Conservation (phyloP, 2,888 invertebrate genomes). For the Lordiphosa fenestrarum region DNA sequence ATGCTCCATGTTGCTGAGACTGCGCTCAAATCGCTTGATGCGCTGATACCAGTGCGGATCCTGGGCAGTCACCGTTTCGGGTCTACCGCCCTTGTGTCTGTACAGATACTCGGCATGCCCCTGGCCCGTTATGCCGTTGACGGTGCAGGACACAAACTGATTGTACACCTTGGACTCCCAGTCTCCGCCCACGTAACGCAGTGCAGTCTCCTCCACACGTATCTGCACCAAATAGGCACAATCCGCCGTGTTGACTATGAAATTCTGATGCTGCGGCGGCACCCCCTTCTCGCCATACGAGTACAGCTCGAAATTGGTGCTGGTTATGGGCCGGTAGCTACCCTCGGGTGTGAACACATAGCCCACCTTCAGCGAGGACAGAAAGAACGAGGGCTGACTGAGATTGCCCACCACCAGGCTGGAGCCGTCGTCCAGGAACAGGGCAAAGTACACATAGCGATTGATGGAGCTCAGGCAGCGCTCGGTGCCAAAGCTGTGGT, state of each 20-base stretch:
- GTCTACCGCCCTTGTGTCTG: conserved; percentile 82
- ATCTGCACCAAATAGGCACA: conserved; percentile 83
- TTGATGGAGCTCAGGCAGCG: conserved; percentile 89
- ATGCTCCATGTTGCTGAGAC: conserved; percentile 54
- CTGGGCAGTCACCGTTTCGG: conserved; percentile 78
- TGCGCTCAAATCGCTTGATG: conserved; percentile 77
- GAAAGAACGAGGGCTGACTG: conserved; percentile 85
- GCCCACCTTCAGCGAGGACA: conserved; percentile 84
- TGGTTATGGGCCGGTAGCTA: conserved; percentile 82
- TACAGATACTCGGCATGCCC: conserved; percentile 89
- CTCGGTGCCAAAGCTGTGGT: conserved; percentile 89
- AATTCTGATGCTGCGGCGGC: conserved; percentile 85
- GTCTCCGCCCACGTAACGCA: conserved; percentile 85
- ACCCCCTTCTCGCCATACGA: conserved; percentile 86
- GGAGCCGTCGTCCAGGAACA: conserved; percentile 86
- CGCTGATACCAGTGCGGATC: conserved; percentile 83
- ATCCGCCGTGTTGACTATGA: conserved; percentile 83
- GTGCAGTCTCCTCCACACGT: conserved; percentile 82
- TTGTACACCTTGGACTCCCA: conserved; percentile 87
- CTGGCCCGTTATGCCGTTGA: conserved; percentile 83
- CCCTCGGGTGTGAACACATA: conserved; percentile 83
- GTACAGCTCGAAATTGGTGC: conserved; percentile 84
- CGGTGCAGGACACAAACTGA: conserved; percentile 81
- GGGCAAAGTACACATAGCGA: conserved; percentile 89
- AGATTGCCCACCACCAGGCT: conserved; percentile 87